Conservation (phyloP, 2,888 invertebrate species). For the Anagyrus pseudococci region DNA sequence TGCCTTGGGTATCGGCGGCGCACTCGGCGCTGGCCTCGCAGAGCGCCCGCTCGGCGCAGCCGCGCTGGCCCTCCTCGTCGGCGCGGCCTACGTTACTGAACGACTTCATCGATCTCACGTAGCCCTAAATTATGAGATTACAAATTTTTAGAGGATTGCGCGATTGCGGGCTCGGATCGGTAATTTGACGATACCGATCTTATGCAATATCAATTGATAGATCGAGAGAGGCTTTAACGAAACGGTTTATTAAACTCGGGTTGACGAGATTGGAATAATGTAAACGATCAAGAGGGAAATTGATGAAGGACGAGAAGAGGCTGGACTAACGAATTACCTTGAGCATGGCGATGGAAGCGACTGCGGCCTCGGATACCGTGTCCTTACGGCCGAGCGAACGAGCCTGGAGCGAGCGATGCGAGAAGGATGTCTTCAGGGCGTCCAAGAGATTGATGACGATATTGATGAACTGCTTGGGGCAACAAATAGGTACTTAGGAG, state of each 20-base stretch:
- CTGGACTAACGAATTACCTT: slow-evolving; percentile 64
- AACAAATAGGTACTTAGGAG: slow-evolving; percentile 31
- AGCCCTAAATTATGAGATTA: slow-evolving; percentile 65
- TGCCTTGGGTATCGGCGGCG: slow-evolving; percentile 75
- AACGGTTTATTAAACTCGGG: too few relatives aligned
- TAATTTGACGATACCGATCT: too few relatives aligned
- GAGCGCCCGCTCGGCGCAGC: slow-evolving; percentile 70
- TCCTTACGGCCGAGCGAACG: slow-evolving; percentile 86
- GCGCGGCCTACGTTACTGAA: slow-evolving; percentile 67
- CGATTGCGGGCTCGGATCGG: too few relatives aligned
- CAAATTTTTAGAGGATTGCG: background rate
- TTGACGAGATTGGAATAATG: too few relatives aligned
- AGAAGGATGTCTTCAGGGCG: slow-evolving; percentile 90
- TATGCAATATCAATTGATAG: too few relatives aligned
- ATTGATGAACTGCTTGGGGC: slow-evolving; percentile 79
- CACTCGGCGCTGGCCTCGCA: slow-evolving; percentile 92
- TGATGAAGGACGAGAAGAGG: background rate
- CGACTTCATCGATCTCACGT: slow-evolving; percentile 75
- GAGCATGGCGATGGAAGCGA: slow-evolving; percentile 86
- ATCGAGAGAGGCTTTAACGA: too few relatives aligned
- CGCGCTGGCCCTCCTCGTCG: slow-evolving; percentile 85
- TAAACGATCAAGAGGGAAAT: too few relatives aligned
- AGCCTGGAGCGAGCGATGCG: slow-evolving; percentile 85
- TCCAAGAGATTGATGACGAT: slow-evolving; percentile 90
- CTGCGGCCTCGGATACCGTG: slow-evolving; percentile 87